Percentiles rank a stretch among this genome's conserved stretches.
These are phyloP conservation scores for Oxystoma pomonae DNA, from an alignment of 2,888 invertebrate genomes.

Conservation along the genomic window DNA sequence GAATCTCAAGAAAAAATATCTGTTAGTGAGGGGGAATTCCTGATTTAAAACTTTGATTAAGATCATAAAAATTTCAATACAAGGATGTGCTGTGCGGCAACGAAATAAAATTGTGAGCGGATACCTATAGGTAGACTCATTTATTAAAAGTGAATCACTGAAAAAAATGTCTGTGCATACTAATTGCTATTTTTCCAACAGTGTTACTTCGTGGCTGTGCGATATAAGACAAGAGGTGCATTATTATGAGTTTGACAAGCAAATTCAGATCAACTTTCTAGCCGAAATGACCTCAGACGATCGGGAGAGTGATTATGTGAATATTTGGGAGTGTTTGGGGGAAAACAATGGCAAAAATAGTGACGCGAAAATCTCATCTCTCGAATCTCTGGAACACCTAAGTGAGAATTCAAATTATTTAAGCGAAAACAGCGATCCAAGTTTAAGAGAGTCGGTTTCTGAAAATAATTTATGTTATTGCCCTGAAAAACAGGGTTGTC, in stretches of 20 bases:
- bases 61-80: no score
- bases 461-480: no score
- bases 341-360: neutral
- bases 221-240: neutral
- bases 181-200: neutral
- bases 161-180: neutral
- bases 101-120: no score
- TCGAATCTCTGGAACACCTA: neutral
- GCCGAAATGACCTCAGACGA: neutral
- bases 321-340: neutral
- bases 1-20: no score
- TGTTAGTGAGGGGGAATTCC: no score
- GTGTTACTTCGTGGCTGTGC: neutral
- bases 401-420: neutral
- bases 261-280: neutral
- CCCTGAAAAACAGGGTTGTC: no score
- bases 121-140: neutral
- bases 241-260: neutral
- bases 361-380: neutral
- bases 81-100: no score
- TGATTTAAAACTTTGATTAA: no score
- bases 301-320: neutral
- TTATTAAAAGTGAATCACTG: neutral
- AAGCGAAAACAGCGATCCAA: neutral
- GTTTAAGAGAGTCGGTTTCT: neutral